phyloP scores from a whole-genome alignment of 1,140 invertebrate genomes.

The Drosophila burlai region DNA sequence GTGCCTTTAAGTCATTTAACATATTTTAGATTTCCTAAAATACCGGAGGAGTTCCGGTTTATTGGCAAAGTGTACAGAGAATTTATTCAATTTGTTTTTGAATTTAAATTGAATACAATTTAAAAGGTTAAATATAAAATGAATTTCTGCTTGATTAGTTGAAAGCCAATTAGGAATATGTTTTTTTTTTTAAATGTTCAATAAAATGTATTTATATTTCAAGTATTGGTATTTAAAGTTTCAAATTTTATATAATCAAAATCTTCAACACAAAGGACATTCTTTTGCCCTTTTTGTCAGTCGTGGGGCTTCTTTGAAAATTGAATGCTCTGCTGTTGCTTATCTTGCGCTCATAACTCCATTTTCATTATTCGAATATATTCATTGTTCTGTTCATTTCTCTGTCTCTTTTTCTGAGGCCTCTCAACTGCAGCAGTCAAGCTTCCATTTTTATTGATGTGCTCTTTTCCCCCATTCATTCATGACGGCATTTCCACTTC shows the following conservation, averaged over 20 bases:
- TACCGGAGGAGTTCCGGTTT: background rate
- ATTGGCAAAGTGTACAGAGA: background rate
- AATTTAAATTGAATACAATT: background rate
- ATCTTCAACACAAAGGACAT: background rate
- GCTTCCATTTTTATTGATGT: slow-evolving; percentile 55
- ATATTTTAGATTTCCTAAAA: background rate
- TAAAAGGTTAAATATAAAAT: background rate
- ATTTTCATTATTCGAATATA: slow-evolving; percentile 47
- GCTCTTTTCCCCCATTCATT: slow-evolving; percentile 36
- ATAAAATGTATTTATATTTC: background rate
- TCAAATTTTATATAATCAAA: background rate
- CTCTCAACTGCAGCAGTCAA: slow-evolving; percentile 46
- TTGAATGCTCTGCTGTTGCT: slow-evolving; percentile 14
- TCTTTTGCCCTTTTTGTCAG: background rate
- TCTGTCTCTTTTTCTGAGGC: slow-evolving; percentile 19
- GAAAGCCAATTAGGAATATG: background rate
- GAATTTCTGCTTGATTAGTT: background rate
- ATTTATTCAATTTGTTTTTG: background rate
- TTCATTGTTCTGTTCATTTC: slow-evolving; percentile 40
- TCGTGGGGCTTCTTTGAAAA: background rate
- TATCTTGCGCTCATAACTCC: slow-evolving; percentile 5
- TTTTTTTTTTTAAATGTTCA: background rate
- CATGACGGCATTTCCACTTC: slow-evolving; percentile 63
- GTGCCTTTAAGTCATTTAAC: background rate
- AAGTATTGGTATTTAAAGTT: background rate